Conservation (phyloP, 2,888 invertebrate genomes). For the Apocheima hispidaria region DNA sequence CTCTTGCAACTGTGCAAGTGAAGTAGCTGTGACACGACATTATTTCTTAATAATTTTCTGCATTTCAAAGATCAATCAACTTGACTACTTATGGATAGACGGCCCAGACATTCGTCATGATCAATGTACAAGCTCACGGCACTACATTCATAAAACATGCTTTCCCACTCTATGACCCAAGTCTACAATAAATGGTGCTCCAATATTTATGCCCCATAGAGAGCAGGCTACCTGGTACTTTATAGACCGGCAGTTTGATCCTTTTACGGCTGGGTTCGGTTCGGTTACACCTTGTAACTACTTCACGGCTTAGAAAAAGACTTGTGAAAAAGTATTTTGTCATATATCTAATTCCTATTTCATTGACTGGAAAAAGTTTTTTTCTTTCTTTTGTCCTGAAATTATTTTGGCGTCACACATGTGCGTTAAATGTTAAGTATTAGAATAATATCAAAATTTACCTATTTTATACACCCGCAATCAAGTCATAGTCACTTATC, state of each 20-base stretch:
- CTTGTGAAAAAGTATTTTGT: background rate
- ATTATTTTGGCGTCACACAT: no score
- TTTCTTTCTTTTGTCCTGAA: no score
- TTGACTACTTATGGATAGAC: no score
- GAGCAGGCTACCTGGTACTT: slow-evolving; percentile 36
- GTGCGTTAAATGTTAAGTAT: no score
- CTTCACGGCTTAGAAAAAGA: background rate
- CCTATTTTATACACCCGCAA: no score
- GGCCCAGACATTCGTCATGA: background rate
- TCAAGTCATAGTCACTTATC: no score
- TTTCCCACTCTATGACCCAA: background rate
- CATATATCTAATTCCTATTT: background rate
- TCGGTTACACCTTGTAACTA: background rate
- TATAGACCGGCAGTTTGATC: slow-evolving; percentile 29
- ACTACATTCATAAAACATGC: background rate
- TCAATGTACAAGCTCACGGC: background rate
- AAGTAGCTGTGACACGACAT: no score
- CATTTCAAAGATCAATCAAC: no score
- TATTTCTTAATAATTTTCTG: no score
- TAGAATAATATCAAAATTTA: no score
- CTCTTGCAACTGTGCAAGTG: no score
- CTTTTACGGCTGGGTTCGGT: slow-evolving; percentile 21
- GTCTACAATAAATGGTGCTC: slow-evolving; percentile 27
- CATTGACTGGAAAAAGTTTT: no score
- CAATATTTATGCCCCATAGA: slow-evolving; percentile 36